Base-by-base conservation (phyloP, 2,113 vertebrate species). In the Macroglossus sobrinus region DNA sequence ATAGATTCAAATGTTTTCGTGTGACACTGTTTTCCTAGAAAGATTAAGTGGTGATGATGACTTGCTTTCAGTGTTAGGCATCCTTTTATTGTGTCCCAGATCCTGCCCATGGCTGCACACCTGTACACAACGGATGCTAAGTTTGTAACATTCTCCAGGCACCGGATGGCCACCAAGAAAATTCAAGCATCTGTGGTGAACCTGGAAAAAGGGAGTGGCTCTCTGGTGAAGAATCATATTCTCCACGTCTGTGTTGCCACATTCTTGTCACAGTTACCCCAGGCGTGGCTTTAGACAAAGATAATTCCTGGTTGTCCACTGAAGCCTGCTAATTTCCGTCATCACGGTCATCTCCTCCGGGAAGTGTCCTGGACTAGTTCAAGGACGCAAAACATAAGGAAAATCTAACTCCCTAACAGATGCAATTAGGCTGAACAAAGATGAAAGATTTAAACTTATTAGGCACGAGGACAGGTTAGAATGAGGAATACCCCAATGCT, bases 21-120 rank as follows among this genome's bases (percentile, higher is more conserved):
- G 88, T 71, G 95, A 88, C 94, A 93, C 96, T 97, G 93, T 97
- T 98, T 98, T 98, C 97, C 97, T 98, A 97, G 97, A 98, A 98
- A 97, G 96, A 97, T 96, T 75, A 92, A 95, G 61, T 26, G 78
- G 81, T 57, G 40, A 89, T 47, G 96, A 82, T 2, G 50, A 74
- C 81, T 93, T 64, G 33, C 50, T 95, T 96, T 75, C 15, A 33
- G 50, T 0, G 40, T 57, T 53, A 89, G 94, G 90, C 50, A 40
- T 38, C 63, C 75, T 94, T 72, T 93, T 28, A 59, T 82, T 82
- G 61, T 12, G 18, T 26, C n/a, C 43, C 81, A 55, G 55, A 63
- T 71, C 61, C 33, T 43, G 12, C 7, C 1, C 57, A 55, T 63
- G 26, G 7, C 30, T 22, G 5, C 7, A 14, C 14, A 3, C 21